phyloP scores from a whole-genome alignment of 2,797 vertebrate genomes.

The Otus scops region DNA sequence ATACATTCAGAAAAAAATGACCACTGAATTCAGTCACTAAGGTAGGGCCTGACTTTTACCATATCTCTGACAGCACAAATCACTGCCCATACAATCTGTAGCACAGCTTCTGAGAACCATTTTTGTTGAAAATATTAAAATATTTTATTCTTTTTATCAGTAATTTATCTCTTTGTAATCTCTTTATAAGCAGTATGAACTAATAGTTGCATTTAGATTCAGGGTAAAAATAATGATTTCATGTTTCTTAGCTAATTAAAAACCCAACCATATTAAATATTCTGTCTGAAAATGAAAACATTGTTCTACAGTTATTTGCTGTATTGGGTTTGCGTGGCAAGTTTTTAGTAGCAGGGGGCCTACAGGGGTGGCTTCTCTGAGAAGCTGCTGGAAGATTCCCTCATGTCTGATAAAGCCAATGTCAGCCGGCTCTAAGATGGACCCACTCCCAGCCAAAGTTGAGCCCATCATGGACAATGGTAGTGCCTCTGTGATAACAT shows the following conservation, averaged over 20 bases:
- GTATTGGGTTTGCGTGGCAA: background rate
- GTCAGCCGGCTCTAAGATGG: background rate
- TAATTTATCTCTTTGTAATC: background rate
- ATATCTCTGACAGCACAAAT: background rate
- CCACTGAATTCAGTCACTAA: background rate
- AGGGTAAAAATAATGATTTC: background rate
- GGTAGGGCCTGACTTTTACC: background rate
- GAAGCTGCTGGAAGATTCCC: too few relatives aligned
- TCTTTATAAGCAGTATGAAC: background rate
- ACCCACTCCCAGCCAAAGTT: accelerated
- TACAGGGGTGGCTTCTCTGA: too few relatives aligned
- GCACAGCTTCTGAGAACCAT: background rate
- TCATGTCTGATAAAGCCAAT: background rate
- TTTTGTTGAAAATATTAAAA: background rate
- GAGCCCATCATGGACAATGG: background rate
- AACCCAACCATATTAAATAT: background rate
- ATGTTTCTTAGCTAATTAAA: background rate
- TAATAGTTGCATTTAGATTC: background rate
- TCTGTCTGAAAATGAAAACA: background rate
- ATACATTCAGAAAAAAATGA: background rate
- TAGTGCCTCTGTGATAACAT: background rate
- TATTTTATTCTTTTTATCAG: background rate
- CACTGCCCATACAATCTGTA: background rate
- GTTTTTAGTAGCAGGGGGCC: background rate
- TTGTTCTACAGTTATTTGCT: background rate